A percentile compares a stretch with the other conserved stretches of the same genome.
phyloP scores from a whole-genome alignment of 2,113 vertebrate species.

The Mesitornis unicolor region DNA sequence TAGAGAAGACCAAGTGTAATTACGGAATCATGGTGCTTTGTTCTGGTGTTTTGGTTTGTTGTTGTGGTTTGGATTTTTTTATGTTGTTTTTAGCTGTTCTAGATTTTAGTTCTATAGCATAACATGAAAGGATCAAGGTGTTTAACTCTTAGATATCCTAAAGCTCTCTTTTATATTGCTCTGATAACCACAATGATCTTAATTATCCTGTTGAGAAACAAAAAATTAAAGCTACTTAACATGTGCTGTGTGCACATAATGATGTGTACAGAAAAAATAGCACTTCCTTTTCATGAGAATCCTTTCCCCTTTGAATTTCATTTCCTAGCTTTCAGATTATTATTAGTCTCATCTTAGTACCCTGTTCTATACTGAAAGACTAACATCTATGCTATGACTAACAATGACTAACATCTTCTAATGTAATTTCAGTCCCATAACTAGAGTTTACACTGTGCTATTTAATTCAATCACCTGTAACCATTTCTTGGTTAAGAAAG shows the following conservation, averaged over 20 bases:
- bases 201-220: neutral
- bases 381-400: too few relatives aligned
- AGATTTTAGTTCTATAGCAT: neutral
- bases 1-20: neutral
- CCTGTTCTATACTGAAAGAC: neutral
- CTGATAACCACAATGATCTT: neutral
- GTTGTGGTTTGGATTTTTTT: neutral
- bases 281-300: neutral
- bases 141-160: neutral
- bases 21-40: neutral
- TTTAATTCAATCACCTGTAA: neutral
- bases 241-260: neutral
- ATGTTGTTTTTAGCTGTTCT: neutral
- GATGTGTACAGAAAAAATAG: neutral
- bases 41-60: neutral
- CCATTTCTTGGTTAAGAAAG: neutral
- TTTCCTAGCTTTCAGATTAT: neutral
- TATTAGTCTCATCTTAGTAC: neutral
- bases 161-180: neutral
- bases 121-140: neutral
- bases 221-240: neutral
- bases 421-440: neutral
- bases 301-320: neutral
- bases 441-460: neutral
- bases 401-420: neutral